Evolutionary conservation across 2,888 invertebrate species (phyloP), one percentile per base, ranked within the genome.

Genomic region (Agrochola macilenta): DNA sequence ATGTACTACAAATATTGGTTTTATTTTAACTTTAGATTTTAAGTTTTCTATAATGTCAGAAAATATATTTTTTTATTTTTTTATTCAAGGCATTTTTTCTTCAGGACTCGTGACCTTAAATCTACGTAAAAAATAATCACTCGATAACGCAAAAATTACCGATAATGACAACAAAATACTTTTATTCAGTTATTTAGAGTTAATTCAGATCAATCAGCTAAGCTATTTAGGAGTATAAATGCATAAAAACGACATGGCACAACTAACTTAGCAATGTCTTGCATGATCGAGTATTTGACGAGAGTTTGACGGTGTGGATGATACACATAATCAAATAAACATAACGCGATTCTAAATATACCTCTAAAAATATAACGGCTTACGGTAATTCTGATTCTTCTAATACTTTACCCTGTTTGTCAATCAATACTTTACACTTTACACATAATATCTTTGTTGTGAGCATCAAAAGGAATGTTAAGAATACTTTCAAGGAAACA

Each of bases 381-480:
- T 79, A 49, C 14, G 20, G 14, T 72, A 35, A 60, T 52, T 70
- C 57, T 49, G 52, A 35, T 69, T 46, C 9, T 30, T 68, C 7
- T 83, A 83, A 80, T 77, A 73, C 35, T 81, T 73, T 74, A 84
- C 77, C 81, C 81, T 72, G 71, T 69, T 43, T 69, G 26, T 49
- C 30, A 72, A 77, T 57, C 63, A 74, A 78, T 72, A 57, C 63
- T 61, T 23, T 46, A 66, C 43, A 43, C 14, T 35, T 35, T 35
- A 35, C 35, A 35, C 35, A 61, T 52, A 26, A 39, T 49, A 61
- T 72, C 5, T 49, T 49, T 58, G 17, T 63, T 54, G 23, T 60
- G 61, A 57, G 49, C 63, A 17, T 17, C 20, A 17, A 65, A 17
- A 26, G 65, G 69, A 84, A 83, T 84, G 72, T 81, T 83, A 76